These are phyloP conservation scores for Ditylenchus dipsaci DNA, from an alignment of 1,140 invertebrate genomes.

Conservation along the genomic window DNA sequence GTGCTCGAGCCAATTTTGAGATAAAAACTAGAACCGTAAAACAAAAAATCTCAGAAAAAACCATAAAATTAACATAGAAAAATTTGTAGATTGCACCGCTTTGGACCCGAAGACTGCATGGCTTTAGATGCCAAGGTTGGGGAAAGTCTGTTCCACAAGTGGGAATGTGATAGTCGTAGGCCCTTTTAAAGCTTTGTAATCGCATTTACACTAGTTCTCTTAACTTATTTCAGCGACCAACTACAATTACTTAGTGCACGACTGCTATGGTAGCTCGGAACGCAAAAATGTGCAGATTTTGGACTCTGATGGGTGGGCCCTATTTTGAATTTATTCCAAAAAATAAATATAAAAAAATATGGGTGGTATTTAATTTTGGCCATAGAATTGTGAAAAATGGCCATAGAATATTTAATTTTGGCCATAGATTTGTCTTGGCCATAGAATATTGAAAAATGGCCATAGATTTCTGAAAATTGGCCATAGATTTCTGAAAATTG, in stretches of 20 bases:
- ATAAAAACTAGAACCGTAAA: no score
- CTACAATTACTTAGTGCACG: constrained; percentile 55
- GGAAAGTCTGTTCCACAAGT: constrained; percentile 53
- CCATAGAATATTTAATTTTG: no score
- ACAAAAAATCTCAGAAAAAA: no score
- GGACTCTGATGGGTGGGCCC: constrained; percentile 46
- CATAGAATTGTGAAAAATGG: no score
- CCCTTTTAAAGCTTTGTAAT: not conserved
- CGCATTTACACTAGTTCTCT: not conserved
- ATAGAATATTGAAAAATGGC: no score
- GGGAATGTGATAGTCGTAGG: constrained; percentile 52
- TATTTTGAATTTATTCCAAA: not conserved
- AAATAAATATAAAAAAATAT: no score
- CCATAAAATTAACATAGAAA: no score
- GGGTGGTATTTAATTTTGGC: no score
- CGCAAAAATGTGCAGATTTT: constrained; percentile 46
- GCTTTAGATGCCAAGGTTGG: constrained; percentile 56
- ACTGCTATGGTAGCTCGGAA: constrained; percentile 49
- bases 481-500: no score
- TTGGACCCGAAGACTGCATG: constrained; percentile 47
- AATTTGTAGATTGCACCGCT: constrained; percentile 54
- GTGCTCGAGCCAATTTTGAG: no score
- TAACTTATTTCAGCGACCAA: constrained; percentile 46
- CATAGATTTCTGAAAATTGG: no score
- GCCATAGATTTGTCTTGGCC: no score